Conservation (phyloP, 2,888 invertebrate species). For the Myopa testacea region DNA sequence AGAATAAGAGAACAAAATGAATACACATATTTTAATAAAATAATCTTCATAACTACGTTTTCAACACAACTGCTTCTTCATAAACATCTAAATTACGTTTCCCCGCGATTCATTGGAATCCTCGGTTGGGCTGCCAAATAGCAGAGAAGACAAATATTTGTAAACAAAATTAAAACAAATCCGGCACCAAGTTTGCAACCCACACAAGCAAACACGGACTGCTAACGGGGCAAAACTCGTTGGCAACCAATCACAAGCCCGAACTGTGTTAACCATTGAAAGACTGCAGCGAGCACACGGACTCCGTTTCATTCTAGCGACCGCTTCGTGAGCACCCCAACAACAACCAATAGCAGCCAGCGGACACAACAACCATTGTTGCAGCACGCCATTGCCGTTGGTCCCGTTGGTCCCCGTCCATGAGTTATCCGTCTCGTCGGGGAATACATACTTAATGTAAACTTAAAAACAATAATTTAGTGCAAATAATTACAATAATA, state of each 20-base stretch:
- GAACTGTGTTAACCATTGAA: neutral
- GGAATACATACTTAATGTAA: too few relatives aligned
- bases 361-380: neutral
- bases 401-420: neutral
- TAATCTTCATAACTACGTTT: neutral
- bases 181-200: neutral
- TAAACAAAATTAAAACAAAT: neutral
- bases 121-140: neutral
- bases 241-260: neutral
- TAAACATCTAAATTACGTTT: neutral
- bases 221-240: neutral
- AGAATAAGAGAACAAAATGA: too few relatives aligned
- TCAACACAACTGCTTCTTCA: neutral
- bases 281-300: neutral
- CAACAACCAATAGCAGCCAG: neutral
- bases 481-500: too few relatives aligned
- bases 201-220: neutral
- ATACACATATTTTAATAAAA: neutral
- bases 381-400: neutral
- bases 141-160: constrained; percentile 6
- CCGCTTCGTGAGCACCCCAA: neutral
- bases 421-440: too few relatives aligned
- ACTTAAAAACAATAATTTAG: too few relatives aligned
- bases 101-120: neutral
- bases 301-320: neutral